These are phyloP conservation scores for Lasioglossum villosulum DNA, from an alignment of 2,888 invertebrate genomes.

Conservation along the genomic window DNA sequence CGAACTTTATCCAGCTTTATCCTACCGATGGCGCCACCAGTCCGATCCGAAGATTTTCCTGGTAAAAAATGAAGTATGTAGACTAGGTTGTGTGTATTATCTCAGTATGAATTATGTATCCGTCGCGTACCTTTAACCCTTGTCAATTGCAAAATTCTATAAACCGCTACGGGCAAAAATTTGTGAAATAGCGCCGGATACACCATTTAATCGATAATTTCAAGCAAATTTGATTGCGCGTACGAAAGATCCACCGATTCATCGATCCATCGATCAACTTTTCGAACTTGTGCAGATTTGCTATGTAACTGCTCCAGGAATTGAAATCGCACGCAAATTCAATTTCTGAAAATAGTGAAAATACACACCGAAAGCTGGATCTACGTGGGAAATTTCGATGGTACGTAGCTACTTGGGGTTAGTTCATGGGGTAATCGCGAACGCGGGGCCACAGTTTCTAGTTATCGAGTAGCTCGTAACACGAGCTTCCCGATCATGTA, in stretches of 20 bases:
- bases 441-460: constrained; percentile 38
- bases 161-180: too few relatives aligned
- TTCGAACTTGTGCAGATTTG: neutral
- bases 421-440: constrained; percentile 48
- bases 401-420: constrained; percentile 1
- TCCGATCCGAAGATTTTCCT: too few relatives aligned
- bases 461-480: constrained; percentile 31
- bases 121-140: too few relatives aligned
- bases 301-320: neutral
- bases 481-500: constrained; percentile 43
- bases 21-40: too few relatives aligned
- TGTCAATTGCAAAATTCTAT: too few relatives aligned
- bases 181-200: too few relatives aligned
- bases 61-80: too few relatives aligned
- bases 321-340: neutral
- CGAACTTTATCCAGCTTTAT: too few relatives aligned
- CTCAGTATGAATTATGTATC: too few relatives aligned
- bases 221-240: neutral
- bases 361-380: neutral
- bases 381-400: neutral
- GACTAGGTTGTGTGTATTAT: too few relatives aligned
- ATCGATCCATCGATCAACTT: too few relatives aligned
- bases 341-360: neutral
- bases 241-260: neutral
- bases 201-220: too few relatives aligned